Conservation (phyloP, 35 echinoderm and acorn worm genomes). For the Stichopus chloronotus region DNA sequence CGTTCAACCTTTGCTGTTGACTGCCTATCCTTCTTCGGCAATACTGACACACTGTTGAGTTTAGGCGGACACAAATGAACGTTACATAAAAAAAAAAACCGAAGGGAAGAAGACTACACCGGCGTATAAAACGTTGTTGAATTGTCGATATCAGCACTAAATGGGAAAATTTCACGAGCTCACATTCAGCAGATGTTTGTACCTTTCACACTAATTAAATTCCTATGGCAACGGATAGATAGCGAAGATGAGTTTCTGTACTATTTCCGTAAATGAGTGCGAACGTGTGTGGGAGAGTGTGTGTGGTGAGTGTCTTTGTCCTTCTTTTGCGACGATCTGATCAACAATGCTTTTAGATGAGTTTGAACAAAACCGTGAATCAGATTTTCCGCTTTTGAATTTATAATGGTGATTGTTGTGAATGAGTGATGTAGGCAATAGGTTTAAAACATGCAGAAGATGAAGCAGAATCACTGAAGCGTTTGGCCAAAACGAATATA, state of each 20-base stretch:
- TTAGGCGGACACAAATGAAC: neutral
- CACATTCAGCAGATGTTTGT: conserved; percentile 33
- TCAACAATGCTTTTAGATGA: neutral
- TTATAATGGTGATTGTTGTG: conserved; percentile 29
- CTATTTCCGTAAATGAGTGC: too few relatives aligned
- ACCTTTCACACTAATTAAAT: conserved; percentile 49
- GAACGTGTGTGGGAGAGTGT: too few relatives aligned
- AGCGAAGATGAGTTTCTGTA: neutral
- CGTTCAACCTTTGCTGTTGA: neutral
- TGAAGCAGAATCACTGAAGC: conserved; percentile 16
- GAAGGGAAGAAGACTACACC: neutral
- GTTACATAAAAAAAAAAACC: neutral
- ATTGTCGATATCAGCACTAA: neutral
- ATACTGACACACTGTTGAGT: neutral
- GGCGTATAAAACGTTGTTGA: neutral
- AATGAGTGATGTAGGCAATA: neutral
- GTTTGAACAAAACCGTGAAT: conserved; percentile 10
- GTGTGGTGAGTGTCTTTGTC: too few relatives aligned
- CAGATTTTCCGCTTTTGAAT: conserved; percentile 23
- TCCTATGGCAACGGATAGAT: conserved; percentile 52
- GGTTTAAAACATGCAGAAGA: neutral
- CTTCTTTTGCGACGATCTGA: too few relatives aligned
- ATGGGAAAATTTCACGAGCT: conserved; percentile 37
- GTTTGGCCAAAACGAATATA: conserved; percentile 39
- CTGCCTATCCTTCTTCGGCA: neutral